phyloP scores from a whole-genome alignment of 1,140 invertebrate species.

The Orius insidiosus region DNA sequence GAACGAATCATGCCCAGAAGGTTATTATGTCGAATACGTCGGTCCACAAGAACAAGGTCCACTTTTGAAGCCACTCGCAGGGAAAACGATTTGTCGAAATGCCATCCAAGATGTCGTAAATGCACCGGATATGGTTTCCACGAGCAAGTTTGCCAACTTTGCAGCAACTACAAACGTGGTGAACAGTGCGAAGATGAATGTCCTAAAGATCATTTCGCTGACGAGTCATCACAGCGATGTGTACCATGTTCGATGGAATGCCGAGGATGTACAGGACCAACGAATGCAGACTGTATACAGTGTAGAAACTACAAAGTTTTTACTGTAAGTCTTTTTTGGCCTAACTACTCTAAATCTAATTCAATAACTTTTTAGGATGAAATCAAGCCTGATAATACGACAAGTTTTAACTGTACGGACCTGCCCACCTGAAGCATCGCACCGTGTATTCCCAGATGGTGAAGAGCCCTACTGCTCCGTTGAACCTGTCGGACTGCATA shows the following conservation, averaged over 20 bases:
- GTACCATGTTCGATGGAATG: constrained; percentile 66
- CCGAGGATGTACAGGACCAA: constrained; percentile 64
- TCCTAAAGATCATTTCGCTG: constrained; percentile 63
- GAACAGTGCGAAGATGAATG: constrained; percentile 87
- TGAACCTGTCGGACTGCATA: constrained; percentile 27
- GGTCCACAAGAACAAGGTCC: constrained; percentile 50
- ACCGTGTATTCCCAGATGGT: constrained; percentile 53
- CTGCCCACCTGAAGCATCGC: constrained; percentile 61
- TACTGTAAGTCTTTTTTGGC: constrained; percentile 32
- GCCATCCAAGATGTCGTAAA: constrained; percentile 76
- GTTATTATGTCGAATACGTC: constrained; percentile 73
- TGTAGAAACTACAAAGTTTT: constrained; percentile 79
- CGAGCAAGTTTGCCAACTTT: constrained; percentile 60
- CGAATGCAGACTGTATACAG: constrained; percentile 54
- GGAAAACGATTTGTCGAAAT: constrained; percentile 75
- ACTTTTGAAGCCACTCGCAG: constrained; percentile 44
- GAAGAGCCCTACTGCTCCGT: constrained; percentile 58
- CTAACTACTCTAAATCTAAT: not conserved
- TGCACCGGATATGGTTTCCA: constrained; percentile 78
- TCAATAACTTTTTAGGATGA: constrained; percentile 5
- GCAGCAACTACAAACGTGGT: constrained; percentile 62
- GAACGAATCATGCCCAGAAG: constrained; percentile 62
- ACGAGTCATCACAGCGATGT: constrained; percentile 52
- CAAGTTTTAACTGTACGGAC: constrained; percentile 71
- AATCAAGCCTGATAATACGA: constrained; percentile 32